Evolutionary conservation across 2,113 vertebrate genomes (phyloP).

Genomic region (Centropristis striata): DNA sequence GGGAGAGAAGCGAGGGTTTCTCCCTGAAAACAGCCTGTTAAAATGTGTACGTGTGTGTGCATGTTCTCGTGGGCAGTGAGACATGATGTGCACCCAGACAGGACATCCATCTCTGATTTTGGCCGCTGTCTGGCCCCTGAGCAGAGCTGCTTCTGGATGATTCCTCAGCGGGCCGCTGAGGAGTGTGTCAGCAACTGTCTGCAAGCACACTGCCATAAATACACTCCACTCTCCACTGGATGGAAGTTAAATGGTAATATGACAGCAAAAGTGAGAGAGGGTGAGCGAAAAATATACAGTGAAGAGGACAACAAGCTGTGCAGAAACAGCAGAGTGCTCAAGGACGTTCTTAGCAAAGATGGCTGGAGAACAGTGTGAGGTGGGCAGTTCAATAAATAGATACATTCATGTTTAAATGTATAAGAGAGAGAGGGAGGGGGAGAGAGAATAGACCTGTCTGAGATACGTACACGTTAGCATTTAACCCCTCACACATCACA

Average conservation of each 20-base stretch:
- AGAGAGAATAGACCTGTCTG: slow-evolving; percentile 54
- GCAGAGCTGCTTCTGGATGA: slow-evolving; percentile 31
- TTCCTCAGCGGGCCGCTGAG: slow-evolving; percentile 32
- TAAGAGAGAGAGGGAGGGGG: slow-evolving; percentile 38
- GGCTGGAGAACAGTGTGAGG: slow-evolving; percentile 44
- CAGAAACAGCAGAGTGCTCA: slow-evolving; percentile 49
- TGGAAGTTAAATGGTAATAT: slow-evolving; percentile 61
- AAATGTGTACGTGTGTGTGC: slow-evolving; percentile 33
- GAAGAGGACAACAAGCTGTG: slow-evolving; percentile 49
- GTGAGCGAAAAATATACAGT: slow-evolving; percentile 9
- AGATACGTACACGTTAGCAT: slow-evolving; percentile 65
- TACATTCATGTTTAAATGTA: slow-evolving; percentile 74
- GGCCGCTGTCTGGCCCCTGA: slow-evolving; percentile 33
- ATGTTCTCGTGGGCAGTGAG: slow-evolving; percentile 16
- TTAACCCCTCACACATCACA: slow-evolving; percentile 68
- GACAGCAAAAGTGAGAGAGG: slow-evolving; percentile 31
- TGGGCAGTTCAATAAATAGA: slow-evolving; percentile 48
- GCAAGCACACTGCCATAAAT: slow-evolving; percentile 49
- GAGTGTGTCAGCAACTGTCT: slow-evolving; percentile 65
- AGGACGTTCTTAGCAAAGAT: slow-evolving; percentile 50
- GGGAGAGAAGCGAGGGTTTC: slow-evolving; percentile 1
- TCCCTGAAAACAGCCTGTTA: slow-evolving; percentile 53
- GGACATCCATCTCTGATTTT: slow-evolving; percentile 48
- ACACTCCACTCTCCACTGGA: slow-evolving; percentile 42
- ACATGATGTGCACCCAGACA: slow-evolving; percentile 23